Conservation (phyloP, 2,888 invertebrate genomes). For the Melieria omissa region DNA sequence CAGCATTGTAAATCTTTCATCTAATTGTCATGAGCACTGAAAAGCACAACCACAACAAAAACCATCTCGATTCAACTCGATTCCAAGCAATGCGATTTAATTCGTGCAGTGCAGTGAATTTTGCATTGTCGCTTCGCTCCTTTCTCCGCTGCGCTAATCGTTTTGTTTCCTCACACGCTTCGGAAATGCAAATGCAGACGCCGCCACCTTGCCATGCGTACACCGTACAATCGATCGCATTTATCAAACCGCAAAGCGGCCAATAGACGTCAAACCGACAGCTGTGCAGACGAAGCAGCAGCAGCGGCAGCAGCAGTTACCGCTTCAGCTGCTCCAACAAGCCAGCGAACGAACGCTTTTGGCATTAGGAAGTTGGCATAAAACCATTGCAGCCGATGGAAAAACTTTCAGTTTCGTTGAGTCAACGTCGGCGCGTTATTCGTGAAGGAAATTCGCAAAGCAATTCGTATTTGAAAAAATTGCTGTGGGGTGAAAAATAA, state of each 20-base stretch:
- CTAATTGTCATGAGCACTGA: not conserved
- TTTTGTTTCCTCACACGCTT: slow-evolving; percentile 10
- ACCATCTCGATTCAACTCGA: no score
- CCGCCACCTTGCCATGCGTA: slow-evolving; percentile 19
- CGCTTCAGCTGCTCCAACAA: slow-evolving; percentile 16
- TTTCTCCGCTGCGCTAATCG: not conserved
- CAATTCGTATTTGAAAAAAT: no score
- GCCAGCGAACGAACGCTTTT: slow-evolving; percentile 40
- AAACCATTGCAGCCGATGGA: slow-evolving; percentile 59
- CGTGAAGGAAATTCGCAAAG: slow-evolving; percentile 5
- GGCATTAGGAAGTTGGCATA: slow-evolving; percentile 61
- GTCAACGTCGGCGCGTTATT: slow-evolving; percentile 52
- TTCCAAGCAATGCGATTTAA: not conserved
- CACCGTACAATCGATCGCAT: slow-evolving; percentile 13
- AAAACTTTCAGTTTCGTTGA: slow-evolving; percentile 63
- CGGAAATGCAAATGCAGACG: slow-evolving; percentile 54
- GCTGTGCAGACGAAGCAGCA: not conserved
- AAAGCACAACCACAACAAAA: no score
- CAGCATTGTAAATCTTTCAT: not conserved
- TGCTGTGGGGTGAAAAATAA: no score
- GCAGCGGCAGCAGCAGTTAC: slow-evolving; percentile 4
- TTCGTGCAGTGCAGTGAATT: not conserved
- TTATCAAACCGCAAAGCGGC: not conserved
- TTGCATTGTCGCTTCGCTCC: not conserved
- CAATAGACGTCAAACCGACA: slow-evolving; percentile 2